A percentile compares a stretch with the other conserved stretches of the same genome.
Evolutionary conservation across 2,797 vertebrate species (phyloP).

Genomic region (Smutsia temminckii): DNA sequence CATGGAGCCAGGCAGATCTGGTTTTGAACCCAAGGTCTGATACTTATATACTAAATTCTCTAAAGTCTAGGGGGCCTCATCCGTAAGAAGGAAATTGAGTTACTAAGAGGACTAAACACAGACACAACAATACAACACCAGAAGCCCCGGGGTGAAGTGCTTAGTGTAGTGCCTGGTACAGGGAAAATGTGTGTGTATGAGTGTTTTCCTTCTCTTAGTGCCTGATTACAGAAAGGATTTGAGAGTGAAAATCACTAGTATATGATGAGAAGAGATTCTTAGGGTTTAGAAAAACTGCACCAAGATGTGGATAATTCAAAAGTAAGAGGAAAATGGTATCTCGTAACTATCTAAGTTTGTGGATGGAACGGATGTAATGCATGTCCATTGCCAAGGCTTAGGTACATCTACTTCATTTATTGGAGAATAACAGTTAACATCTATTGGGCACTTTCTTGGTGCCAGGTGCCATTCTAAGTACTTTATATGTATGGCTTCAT

Average conservation of each 20-base stretch:
- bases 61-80: background rate
- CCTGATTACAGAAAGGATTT: background rate
- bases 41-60: background rate
- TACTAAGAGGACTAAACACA: conserved; percentile 31
- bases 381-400: background rate
- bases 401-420: background rate
- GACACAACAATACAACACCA: background rate
- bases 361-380: background rate
- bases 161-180: background rate
- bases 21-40: background rate
- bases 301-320: background rate
- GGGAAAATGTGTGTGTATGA: background rate
- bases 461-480: background rate
- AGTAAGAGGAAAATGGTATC: background rate
- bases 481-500: background rate
- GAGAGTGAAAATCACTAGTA: background rate
- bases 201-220: background rate
- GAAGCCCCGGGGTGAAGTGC: background rate
- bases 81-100: background rate
- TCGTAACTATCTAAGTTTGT: background rate
- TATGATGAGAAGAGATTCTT: background rate
- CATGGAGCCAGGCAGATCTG: background rate
- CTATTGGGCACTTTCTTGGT: background rate
- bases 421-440: background rate
- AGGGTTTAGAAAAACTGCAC: conserved; percentile 2